Evolutionary conservation across 1,140 invertebrate species (phyloP).

Genomic region (Elymnias hypermnestra): DNA sequence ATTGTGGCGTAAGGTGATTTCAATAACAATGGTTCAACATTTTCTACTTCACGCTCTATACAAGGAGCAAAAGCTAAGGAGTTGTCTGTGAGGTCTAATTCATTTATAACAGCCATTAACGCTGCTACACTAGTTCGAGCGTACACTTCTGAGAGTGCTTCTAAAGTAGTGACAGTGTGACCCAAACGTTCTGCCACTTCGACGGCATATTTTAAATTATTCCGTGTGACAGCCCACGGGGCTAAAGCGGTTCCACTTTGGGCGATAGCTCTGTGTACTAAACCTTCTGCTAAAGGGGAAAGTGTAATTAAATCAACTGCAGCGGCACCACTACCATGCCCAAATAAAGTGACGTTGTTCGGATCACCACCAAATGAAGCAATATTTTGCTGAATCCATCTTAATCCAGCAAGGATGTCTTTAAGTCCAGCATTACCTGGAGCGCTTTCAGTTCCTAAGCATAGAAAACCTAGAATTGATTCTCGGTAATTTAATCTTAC

Average conservation of each 20-base stretch:
- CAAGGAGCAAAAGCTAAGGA: constrained; percentile 58
- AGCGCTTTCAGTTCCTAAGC: constrained; percentile 76
- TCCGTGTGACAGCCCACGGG: constrained; percentile 68
- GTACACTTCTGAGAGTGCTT: constrained; percentile 45
- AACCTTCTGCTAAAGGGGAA: constrained; percentile 51
- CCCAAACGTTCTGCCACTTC: constrained; percentile 52
- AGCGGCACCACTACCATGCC: constrained; percentile 95
- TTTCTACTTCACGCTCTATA: constrained; percentile 44
- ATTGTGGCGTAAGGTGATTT: constrained; percentile 50
- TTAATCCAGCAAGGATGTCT: constrained; percentile 93
- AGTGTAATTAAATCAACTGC: constrained; percentile 87
- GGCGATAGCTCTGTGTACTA: constrained; percentile 72
- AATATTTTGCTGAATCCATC: constrained; percentile 95
- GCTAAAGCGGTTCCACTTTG: constrained; percentile 72
- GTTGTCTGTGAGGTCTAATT: constrained; percentile 54
- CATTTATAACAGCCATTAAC: constrained; percentile 58
- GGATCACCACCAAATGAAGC: constrained; percentile 92
- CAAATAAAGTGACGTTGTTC: constrained; percentile 91
- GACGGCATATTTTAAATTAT: constrained; percentile 50
- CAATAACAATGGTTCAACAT: constrained; percentile 37
- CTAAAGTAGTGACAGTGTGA: constrained; percentile 36
- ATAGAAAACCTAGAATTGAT: constrained; percentile 75
- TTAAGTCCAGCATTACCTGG: constrained; percentile 95
- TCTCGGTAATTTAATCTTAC: constrained; percentile 54
- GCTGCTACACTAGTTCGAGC: constrained; percentile 46